A percentile compares a stretch with the other conserved stretches of the same genome.
Evolutionary conservation across 2,113 vertebrate genomes (phyloP).

Genomic region (Erythrolamprus reginae): DNA sequence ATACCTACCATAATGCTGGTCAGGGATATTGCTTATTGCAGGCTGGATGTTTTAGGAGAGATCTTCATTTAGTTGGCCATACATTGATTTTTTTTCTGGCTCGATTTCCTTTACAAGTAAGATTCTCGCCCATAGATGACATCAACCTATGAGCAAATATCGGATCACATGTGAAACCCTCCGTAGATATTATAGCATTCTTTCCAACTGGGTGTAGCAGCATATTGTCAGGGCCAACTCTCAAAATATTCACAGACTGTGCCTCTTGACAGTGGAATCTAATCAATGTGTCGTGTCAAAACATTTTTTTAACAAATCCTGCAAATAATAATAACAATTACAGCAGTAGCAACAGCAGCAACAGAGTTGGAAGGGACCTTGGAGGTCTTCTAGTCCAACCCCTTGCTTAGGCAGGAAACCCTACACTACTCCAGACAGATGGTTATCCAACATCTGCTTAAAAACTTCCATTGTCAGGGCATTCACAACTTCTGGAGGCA

Average conservation of each 20-base stretch:
- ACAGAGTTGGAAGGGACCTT: too few species aligned
- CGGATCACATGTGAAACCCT: background rate
- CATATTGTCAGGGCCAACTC: background rate
- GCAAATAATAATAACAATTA: too few species aligned
- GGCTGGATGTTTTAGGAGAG: background rate
- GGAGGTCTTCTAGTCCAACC: too few species aligned
- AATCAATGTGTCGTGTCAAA: slow-evolving; percentile 14
- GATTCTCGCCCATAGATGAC: background rate
- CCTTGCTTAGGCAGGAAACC: too few species aligned
- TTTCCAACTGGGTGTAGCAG: background rate
- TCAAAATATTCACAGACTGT: background rate
- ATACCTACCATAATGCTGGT: background rate
- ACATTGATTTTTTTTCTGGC: background rate
- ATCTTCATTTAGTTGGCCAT: background rate
- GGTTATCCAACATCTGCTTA: too few species aligned
- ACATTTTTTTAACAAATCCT: slow-evolving; percentile 7
- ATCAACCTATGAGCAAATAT: background rate
- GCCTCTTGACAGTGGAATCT: background rate
- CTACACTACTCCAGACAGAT: too few species aligned
- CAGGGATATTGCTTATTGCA: background rate
- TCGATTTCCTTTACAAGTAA: background rate
- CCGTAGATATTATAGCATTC: background rate
- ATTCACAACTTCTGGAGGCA: too few species aligned
- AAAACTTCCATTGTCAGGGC: too few species aligned
- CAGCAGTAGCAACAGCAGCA: too few species aligned